Evolutionary conservation across 2,888 invertebrate genomes (phyloP).

Genomic region (Tethea ocularis): DNA sequence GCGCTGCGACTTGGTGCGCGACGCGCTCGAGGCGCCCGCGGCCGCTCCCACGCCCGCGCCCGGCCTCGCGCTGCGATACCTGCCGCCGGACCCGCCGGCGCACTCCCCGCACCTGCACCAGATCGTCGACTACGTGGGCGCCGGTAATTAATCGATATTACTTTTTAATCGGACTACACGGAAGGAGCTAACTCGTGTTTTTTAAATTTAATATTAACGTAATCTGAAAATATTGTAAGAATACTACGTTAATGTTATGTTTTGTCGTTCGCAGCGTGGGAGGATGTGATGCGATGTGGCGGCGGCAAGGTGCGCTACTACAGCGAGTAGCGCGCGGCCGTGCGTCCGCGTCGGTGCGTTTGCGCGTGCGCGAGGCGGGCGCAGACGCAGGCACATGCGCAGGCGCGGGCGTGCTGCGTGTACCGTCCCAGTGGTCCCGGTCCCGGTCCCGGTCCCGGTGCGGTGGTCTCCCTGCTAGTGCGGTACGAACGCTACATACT

Average conservation of each 20-base stretch:
- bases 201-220: too few species aligned
- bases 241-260: neutral
- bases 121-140: conserved; percentile 68
- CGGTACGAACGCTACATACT: neutral
- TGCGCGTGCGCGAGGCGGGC: conserved; percentile 3
- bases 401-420: conserved; percentile 7
- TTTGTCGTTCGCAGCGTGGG: conserved; percentile 86
- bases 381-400: conserved; percentile 7
- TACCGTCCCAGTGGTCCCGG: neutral
- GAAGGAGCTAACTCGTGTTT: too few species aligned
- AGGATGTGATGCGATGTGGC: conserved; percentile 85
- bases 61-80: conserved; percentile 53
- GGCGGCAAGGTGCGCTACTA: conserved; percentile 76
- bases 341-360: conserved; percentile 2
- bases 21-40: conserved; percentile 45
- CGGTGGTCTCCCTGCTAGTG: neutral
- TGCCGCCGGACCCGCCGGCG: conserved; percentile 51
- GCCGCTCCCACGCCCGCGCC: conserved; percentile 35
- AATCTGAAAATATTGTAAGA: too few species aligned
- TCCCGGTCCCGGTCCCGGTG: neutral
- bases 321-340: conserved; percentile 60
- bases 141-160: conserved; percentile 48
- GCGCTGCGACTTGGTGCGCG: conserved; percentile 59
- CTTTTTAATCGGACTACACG: too few species aligned
- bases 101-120: conserved; percentile 51